These are phyloP conservation scores for Hirtodrosophila trivittata DNA, from an alignment of 2,888 invertebrate species.

Conservation along the genomic window DNA sequence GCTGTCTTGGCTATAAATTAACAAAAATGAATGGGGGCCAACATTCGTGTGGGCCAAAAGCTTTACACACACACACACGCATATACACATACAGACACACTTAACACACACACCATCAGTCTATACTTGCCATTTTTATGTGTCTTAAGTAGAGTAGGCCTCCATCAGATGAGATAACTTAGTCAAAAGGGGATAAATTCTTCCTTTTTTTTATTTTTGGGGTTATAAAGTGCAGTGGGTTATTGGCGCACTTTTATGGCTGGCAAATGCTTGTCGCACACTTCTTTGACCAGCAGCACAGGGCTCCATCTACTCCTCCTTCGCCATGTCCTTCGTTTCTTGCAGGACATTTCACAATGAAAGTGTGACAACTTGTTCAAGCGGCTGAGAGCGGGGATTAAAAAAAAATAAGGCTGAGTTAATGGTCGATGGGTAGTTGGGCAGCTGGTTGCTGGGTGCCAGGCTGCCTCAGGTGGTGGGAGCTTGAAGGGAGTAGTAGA, in stretches of 20 bases:
- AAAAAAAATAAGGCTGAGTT: neutral
- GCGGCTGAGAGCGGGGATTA: neutral
- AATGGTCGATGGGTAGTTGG: neutral
- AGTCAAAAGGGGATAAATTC: neutral
- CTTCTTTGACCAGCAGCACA: slow-evolving; percentile 18
- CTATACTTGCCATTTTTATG: slow-evolving; percentile 49
- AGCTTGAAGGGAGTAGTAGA: too few species aligned
- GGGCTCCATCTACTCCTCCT: neutral
- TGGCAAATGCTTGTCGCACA: slow-evolving; percentile 50
- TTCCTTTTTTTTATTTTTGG: slow-evolving; percentile 10
- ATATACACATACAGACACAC: neutral
- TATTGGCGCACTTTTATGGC: slow-evolving; percentile 76
- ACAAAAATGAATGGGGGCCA: slow-evolving; percentile 73
- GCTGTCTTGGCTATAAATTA: slow-evolving; percentile 71
- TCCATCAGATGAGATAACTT: slow-evolving; percentile 22
- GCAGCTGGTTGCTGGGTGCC: neutral
- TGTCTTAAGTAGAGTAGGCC: slow-evolving; percentile 52
- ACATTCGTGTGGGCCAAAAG: slow-evolving; percentile 27
- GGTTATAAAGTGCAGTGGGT: slow-evolving; percentile 71
- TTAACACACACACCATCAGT: slow-evolving; percentile 25
- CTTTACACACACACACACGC: slow-evolving; percentile 8
- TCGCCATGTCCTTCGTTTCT: slow-evolving; percentile 4
- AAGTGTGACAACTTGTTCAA: slow-evolving; percentile 69
- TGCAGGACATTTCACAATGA: slow-evolving; percentile 59
- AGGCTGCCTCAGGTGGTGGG: slow-evolving; percentile 20